Percentiles rank a stretch among this genome's conserved stretches.
phyloP scores from a whole-genome alignment of 1,140 invertebrate species.

The Hestina assimilis region DNA sequence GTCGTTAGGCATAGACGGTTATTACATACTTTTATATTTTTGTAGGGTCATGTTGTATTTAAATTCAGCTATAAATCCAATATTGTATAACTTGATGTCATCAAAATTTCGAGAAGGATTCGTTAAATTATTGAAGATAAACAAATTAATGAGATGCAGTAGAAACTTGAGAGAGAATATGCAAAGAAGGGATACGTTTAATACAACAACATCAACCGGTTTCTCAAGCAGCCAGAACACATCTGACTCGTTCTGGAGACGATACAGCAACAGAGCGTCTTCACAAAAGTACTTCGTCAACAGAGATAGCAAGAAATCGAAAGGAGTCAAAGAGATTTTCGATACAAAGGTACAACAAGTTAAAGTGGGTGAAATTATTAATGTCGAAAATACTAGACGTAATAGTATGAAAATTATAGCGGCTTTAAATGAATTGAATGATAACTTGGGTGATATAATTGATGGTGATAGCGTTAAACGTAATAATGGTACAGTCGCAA shows the following conservation, averaged over 20 bases:
- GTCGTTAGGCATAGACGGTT: constrained; percentile 85
- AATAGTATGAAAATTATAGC: constrained; percentile 76
- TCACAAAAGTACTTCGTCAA: constrained; percentile 67
- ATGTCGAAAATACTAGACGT: constrained; percentile 70
- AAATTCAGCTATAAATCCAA: constrained; percentile 94
- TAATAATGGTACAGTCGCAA: constrained; percentile 21
- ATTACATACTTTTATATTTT: constrained; percentile 92
- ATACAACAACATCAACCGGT: constrained; percentile 74
- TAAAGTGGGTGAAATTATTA: constrained; percentile 73
- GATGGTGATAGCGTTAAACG: constrained; percentile 30
- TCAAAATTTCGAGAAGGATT: constrained; percentile 94
- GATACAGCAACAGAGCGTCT: constrained; percentile 72
- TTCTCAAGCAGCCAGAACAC: constrained; percentile 76
- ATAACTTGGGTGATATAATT: constrained; percentile 44
- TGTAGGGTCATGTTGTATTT: constrained; percentile 92
- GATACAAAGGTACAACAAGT: constrained; percentile 53
- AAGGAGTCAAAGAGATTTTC: constrained; percentile 50
- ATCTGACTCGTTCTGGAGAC: constrained; percentile 75
- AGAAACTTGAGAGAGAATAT: constrained; percentile 70
- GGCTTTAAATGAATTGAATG: constrained; percentile 61
- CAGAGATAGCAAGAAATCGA: constrained; percentile 61
- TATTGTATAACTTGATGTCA: constrained; percentile 94
- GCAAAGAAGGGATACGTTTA: constrained; percentile 74
- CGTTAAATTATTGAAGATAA: constrained; percentile 79
- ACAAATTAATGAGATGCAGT: constrained; percentile 68